phyloP scores from a whole-genome alignment of 2,888 invertebrate species.

The Latrodectus hesperus region DNA sequence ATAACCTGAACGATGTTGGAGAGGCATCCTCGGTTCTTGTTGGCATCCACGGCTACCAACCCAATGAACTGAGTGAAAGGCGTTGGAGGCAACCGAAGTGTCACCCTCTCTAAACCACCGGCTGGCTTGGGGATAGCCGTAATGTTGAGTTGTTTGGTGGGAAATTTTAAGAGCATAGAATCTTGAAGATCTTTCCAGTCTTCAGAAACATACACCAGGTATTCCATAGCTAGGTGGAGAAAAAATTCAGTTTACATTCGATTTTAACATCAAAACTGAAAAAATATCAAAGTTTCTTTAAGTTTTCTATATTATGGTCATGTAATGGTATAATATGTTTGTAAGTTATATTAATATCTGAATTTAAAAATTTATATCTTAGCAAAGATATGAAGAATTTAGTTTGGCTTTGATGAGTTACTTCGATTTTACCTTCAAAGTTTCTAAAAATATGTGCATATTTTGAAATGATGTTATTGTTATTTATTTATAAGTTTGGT shows the following conservation, averaged over 20 bases:
- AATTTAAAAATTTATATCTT: too few relatives aligned
- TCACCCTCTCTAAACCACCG: slow-evolving; percentile 8
- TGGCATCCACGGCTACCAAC: slow-evolving; percentile 20
- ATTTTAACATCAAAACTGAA: too few relatives aligned
- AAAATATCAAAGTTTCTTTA: too few relatives aligned
- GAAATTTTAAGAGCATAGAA: slow-evolving; percentile 35
- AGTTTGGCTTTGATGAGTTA: too few relatives aligned
- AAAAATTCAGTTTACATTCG: not conserved
- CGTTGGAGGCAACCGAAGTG: slow-evolving; percentile 1
- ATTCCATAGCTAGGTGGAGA: slow-evolving; percentile 35
- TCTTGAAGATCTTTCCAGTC: slow-evolving; percentile 64
- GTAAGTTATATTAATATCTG: too few relatives aligned
- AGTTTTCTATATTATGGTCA: too few relatives aligned
- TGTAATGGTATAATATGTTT: too few relatives aligned
- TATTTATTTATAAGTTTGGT: too few relatives aligned
- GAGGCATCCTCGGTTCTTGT: slow-evolving; percentile 23
- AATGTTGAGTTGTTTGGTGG: slow-evolving; percentile 8
- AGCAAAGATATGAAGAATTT: too few relatives aligned
- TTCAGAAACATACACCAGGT: slow-evolving; percentile 37
- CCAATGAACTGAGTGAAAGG: slow-evolving; percentile 21
- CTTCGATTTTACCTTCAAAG: too few relatives aligned
- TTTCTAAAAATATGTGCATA: too few relatives aligned
- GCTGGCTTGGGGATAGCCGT: slow-evolving; percentile 6
- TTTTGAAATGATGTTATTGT: too few relatives aligned
- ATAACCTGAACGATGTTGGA: slow-evolving; percentile 45